phyloP scores from a whole-genome alignment of 2,888 invertebrate genomes.

The Morpho helenor region DNA sequence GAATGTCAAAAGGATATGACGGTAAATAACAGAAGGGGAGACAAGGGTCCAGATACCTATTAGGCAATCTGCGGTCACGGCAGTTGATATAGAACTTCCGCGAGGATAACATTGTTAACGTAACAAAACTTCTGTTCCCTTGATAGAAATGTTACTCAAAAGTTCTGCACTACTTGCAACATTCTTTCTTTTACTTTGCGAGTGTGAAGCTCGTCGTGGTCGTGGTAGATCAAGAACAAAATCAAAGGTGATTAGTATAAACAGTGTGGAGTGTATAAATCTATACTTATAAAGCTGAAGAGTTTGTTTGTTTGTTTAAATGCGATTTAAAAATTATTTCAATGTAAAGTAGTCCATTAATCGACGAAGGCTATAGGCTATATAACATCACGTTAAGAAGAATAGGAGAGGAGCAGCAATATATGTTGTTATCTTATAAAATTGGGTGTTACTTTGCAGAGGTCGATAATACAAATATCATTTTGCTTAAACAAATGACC shows the following conservation, averaged over 20 bases:
- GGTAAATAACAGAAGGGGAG: conserved; percentile 54
- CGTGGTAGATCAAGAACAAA: conserved; percentile 86
- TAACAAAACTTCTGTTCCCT: background rate
- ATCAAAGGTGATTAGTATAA: conserved; percentile 78
- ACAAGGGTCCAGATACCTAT: conserved; percentile 64
- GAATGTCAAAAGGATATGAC: conserved; percentile 43
- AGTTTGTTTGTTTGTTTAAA: too few species aligned
- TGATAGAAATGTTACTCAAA: conserved; percentile 45
- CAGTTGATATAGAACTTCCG: conserved; percentile 23
- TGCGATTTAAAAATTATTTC: too few species aligned
- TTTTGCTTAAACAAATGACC: too few species aligned
- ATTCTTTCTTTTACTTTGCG: conserved; percentile 36
- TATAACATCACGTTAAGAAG: too few species aligned
- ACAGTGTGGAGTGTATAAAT: too few species aligned
- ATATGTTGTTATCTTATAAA: too few species aligned
- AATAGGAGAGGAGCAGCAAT: too few species aligned
- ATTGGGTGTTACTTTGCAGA: too few species aligned
- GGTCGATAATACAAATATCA: too few species aligned
- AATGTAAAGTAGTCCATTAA: too few species aligned
- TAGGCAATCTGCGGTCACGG: conserved; percentile 65
- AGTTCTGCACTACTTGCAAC: conserved; percentile 22
- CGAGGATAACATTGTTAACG: conserved; percentile 12
- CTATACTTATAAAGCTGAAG: too few species aligned
- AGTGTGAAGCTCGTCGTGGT: conserved; percentile 81
- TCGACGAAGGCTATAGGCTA: too few species aligned